Percentiles rank a stretch among this genome's conserved stretches.
phyloP scores from a whole-genome alignment of 1,140 invertebrate genomes.

The Camponotus pennsylvanicus region DNA sequence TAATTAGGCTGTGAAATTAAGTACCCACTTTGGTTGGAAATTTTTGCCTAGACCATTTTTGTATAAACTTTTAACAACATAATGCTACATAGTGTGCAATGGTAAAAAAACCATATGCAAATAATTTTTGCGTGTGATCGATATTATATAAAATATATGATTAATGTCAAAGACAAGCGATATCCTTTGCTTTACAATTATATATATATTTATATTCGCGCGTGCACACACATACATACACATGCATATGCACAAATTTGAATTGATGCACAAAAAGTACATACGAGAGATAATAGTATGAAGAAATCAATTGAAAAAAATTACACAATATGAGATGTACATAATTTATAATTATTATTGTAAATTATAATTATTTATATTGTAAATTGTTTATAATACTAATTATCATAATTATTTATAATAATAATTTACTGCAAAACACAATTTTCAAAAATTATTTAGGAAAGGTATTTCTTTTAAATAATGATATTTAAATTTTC shows the following conservation, averaged over 20 bases:
- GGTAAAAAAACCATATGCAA: slow-evolving; percentile 30
- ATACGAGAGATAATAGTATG: background rate
- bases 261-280: background rate
- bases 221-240: background rate
- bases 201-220: background rate
- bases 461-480: background rate
- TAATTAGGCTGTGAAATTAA: slow-evolving; percentile 85
- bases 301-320: slow-evolving; percentile 1
- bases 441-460: background rate
- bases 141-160: slow-evolving; percentile 38
- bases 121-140: background rate
- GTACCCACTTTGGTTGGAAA: slow-evolving; percentile 70
- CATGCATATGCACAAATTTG: background rate
- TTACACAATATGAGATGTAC: background rate
- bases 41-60: slow-evolving; percentile 59
- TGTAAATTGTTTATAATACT: background rate
- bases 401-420: too few relatives aligned
- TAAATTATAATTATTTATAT: background rate
- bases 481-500: background rate
- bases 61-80: slow-evolving; percentile 52
- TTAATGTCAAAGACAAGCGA: slow-evolving; percentile 22
- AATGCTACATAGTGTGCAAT: slow-evolving; percentile 1
- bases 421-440: background rate
- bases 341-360: background rate
- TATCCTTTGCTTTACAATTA: slow-evolving; percentile 7